These are phyloP conservation scores for Pseudomyrmex concolor DNA, from an alignment of 1,140 invertebrate genomes.

Conservation along the genomic window DNA sequence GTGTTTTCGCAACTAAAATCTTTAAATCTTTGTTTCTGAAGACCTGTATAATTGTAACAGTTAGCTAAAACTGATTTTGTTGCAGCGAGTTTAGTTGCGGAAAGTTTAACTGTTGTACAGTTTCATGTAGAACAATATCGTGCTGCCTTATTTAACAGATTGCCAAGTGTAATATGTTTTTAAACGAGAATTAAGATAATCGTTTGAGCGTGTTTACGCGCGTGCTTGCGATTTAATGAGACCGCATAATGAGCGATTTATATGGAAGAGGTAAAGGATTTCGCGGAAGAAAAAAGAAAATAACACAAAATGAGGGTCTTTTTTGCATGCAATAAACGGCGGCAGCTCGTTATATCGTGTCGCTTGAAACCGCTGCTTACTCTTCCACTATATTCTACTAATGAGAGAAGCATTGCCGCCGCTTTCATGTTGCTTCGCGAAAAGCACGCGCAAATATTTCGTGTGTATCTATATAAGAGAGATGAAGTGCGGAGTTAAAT, in stretches of 20 bases:
- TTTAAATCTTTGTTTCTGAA: too few species aligned
- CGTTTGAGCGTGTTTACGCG: not conserved
- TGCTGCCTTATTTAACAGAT: not conserved
- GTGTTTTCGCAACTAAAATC: too few species aligned
- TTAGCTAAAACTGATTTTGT: too few species aligned
- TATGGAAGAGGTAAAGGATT: conserved; percentile 26
- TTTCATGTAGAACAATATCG: not conserved
- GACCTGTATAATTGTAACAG: too few species aligned
- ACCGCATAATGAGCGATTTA: conserved; percentile 22
- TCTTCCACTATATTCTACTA: conserved; percentile 1
- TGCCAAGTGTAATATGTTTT: conserved; percentile 1
- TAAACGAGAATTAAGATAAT: not conserved
- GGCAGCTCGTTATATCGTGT: conserved; percentile 8
- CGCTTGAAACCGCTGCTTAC: conserved; percentile 9
- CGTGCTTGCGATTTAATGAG: conserved; percentile 22
- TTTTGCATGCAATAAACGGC: conserved; percentile 16
- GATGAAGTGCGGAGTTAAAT: not conserved
- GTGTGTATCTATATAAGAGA: not conserved
- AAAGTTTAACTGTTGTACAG: not conserved
- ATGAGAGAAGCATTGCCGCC: not conserved
- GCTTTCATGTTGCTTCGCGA: not conserved
- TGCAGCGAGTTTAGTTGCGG: too few species aligned
- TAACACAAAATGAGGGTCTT: not conserved
- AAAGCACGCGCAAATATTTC: not conserved
- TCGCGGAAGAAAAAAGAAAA: conserved; percentile 3